Percentiles rank a stretch among this genome's conserved stretches.
phyloP scores from a whole-genome alignment of 2,113 vertebrate species.

The Gymnobelideus leadbeateri region DNA sequence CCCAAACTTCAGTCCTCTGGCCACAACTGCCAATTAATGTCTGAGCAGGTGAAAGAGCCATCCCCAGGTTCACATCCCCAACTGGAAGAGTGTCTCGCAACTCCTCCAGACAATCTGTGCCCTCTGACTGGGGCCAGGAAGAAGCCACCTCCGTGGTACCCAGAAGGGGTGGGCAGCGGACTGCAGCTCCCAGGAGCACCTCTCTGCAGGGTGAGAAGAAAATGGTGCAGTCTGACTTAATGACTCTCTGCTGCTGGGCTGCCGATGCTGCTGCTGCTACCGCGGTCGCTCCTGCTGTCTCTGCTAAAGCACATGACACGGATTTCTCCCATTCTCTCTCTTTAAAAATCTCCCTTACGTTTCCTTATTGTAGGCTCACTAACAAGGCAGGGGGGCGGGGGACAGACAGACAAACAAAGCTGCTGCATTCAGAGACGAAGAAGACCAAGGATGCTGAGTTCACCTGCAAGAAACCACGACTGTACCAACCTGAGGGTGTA shows the following conservation, averaged over 20 bases:
- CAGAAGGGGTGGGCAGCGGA: slow-evolving; percentile 71
- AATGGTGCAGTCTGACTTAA: slow-evolving; percentile 90
- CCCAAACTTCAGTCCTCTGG: slow-evolving; percentile 58
- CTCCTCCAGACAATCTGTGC: slow-evolving; percentile 82
- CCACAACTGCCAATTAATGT: slow-evolving; percentile 66
- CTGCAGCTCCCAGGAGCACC: slow-evolving; percentile 80
- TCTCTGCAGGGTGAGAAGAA: slow-evolving; percentile 83
- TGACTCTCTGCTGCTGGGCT: slow-evolving; percentile 78
- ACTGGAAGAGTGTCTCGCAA: slow-evolving; percentile 81
- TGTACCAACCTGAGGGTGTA: background rate
- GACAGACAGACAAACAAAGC: slow-evolving; percentile 22
- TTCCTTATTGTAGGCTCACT: slow-evolving; percentile 21
- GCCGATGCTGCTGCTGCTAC: slow-evolving; percentile 56
- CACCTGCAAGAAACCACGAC: background rate
- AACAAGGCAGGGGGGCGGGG: background rate
- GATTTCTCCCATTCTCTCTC: slow-evolving; percentile 55
- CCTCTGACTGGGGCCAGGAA: slow-evolving; percentile 81
- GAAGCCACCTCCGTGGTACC: slow-evolving; percentile 80
- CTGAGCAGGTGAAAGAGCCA: slow-evolving; percentile 72
- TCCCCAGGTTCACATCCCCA: slow-evolving; percentile 77
- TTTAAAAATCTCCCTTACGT: slow-evolving; percentile 46
- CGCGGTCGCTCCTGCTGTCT: slow-evolving; percentile 48
- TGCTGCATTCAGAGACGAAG: background rate
- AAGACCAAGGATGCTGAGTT: slow-evolving; percentile 6
- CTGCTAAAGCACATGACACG: slow-evolving; percentile 71